These are phyloP conservation scores for Athalia rosae DNA, from an alignment of 2,888 invertebrate species.

Conservation along the genomic window DNA sequence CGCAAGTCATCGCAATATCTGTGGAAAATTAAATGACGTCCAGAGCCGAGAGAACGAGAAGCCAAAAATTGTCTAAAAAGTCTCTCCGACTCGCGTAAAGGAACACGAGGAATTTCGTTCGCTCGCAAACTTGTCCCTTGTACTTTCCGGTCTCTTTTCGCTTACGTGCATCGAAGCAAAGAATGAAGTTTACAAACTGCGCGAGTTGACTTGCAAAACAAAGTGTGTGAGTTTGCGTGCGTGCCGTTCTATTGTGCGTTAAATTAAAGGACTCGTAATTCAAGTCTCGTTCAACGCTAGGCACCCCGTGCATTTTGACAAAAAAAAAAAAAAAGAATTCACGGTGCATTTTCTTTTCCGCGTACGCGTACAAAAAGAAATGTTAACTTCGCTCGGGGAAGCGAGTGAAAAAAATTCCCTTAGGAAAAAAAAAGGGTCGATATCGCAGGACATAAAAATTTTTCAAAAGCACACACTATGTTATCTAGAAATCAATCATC, in stretches of 20 bases:
- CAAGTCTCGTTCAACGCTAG: constrained; percentile 1
- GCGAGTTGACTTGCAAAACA: constrained; percentile 1
- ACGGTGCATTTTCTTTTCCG: background rate
- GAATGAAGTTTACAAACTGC: constrained; percentile 32
- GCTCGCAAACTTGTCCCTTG: background rate
- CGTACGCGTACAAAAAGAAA: too few relatives aligned
- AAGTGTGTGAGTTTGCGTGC: constrained; percentile 36
- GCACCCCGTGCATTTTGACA: background rate
- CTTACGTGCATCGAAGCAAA: constrained; percentile 19
- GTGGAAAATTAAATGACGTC: background rate
- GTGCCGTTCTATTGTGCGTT: constrained; percentile 22
- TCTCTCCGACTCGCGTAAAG: constrained; percentile 11
- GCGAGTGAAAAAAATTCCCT: too few relatives aligned
- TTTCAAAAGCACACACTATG: too few relatives aligned
- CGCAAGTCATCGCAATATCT: background rate
- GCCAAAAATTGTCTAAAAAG: background rate
- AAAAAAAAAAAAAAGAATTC: background rate
- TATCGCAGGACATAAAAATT: too few relatives aligned
- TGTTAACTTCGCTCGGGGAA: too few relatives aligned
- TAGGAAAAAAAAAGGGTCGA: too few relatives aligned
- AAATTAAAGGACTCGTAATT: constrained; percentile 25
- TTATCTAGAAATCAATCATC: too few relatives aligned
- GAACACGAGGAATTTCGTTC: background rate
- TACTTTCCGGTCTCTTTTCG: constrained; percentile 9
- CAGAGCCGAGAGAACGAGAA: too few relatives aligned